A percentile compares a stretch with the other conserved stretches of the same genome.
Evolutionary conservation across 1,140 invertebrate genomes (phyloP).

Genomic region (Rhagoletis pomonella): DNA sequence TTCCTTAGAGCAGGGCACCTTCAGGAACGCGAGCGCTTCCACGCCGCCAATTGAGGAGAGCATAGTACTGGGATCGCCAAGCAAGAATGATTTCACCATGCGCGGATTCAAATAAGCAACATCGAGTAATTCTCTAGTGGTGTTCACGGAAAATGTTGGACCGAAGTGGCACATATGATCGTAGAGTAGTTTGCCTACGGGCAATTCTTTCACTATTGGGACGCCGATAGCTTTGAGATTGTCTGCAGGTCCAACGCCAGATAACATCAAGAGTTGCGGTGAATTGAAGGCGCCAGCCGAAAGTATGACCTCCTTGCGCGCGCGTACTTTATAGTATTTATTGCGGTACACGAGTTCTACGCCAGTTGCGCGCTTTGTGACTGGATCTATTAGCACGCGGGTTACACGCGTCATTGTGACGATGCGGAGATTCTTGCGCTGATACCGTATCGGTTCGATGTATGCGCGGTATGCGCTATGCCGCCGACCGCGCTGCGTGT

Average conservation of each 20-base stretch:
- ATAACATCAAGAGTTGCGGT: slow-evolving; percentile 86
- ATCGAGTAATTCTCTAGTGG: slow-evolving; percentile 69
- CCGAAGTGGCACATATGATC: slow-evolving; percentile 83
- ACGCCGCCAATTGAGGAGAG: slow-evolving; percentile 76
- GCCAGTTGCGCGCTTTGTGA: slow-evolving; percentile 78
- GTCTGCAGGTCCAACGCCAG: slow-evolving; percentile 83
- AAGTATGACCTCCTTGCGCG: slow-evolving; percentile 80
- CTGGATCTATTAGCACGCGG: slow-evolving; percentile 79
- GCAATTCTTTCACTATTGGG: slow-evolving; percentile 78
- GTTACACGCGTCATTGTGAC: slow-evolving; percentile 77
- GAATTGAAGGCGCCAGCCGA: slow-evolving; percentile 85
- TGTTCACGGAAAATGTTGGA: slow-evolving; percentile 76
- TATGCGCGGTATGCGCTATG: slow-evolving; percentile 78
- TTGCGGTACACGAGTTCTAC: slow-evolving; percentile 79
- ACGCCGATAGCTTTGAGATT: slow-evolving; percentile 80
- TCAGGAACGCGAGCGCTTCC: slow-evolving; percentile 80
- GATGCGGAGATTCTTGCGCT: slow-evolving; percentile 81
- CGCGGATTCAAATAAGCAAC: slow-evolving; percentile 63
- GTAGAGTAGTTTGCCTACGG: slow-evolving; percentile 82
- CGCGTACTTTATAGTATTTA: slow-evolving; percentile 74
- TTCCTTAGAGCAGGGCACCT: slow-evolving; percentile 77
- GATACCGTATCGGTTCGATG: slow-evolving; percentile 76
- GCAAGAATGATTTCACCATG: slow-evolving; percentile 60
- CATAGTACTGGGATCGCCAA: slow-evolving; percentile 63
- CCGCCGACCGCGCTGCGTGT: slow-evolving; percentile 76